phyloP scores from a whole-genome alignment of 2,113 vertebrate genomes.

The Varanus komodoensis region DNA sequence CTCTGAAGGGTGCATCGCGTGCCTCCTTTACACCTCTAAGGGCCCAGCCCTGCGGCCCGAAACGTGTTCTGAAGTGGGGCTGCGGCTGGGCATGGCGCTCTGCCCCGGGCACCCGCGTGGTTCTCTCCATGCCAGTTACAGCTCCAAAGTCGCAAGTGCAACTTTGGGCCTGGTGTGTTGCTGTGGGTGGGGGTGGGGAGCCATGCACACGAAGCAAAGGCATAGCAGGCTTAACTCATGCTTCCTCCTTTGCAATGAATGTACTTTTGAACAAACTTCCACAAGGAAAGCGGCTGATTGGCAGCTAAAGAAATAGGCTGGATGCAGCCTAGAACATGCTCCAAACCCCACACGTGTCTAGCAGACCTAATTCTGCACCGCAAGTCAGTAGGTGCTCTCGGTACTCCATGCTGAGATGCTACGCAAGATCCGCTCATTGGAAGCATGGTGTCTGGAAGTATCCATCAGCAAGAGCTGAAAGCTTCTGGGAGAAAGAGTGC shows the following conservation, averaged over 20 bases:
- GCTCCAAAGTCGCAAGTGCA: too few species aligned
- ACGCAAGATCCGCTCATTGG: neutral
- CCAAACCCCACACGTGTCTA: neutral
- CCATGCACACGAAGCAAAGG: neutral
- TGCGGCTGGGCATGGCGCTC: too few species aligned
- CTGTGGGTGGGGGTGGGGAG: too few species aligned
- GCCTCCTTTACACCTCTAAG: neutral
- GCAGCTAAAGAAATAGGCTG: neutral
- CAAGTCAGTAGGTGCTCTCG: neutral
- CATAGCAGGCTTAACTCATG: neutral
- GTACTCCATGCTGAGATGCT: neutral
- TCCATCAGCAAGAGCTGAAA: neutral
- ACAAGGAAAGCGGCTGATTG: neutral
- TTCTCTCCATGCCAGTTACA: too few species aligned
- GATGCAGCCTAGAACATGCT: neutral
- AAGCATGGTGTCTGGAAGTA: neutral
- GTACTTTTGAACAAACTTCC: neutral
- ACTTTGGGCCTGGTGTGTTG: too few species aligned
- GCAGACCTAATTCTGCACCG: neutral
- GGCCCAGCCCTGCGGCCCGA: too few species aligned
- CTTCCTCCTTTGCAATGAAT: neutral
- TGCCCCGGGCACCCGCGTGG: too few species aligned
- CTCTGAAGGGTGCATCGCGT: neutral
- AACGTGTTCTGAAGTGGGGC: too few species aligned
- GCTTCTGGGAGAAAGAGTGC: neutral